These are phyloP conservation scores for Camptogramma bilineatum DNA, from an alignment of 2,888 invertebrate genomes.

Conservation along the genomic window DNA sequence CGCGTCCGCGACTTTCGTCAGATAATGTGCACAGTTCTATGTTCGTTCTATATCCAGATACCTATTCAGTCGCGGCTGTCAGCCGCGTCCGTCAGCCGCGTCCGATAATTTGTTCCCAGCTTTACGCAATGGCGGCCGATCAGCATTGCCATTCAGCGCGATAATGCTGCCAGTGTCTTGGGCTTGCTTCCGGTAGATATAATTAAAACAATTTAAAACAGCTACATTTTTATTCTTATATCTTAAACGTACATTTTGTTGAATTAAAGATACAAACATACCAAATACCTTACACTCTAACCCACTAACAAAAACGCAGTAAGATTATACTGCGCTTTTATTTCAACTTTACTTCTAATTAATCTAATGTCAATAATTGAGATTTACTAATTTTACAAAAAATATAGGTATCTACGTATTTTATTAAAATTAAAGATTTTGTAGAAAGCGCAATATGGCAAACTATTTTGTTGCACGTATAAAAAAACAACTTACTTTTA, in stretches of 20 bases:
- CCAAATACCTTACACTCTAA: conserved; percentile 14
- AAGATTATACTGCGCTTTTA: conserved; percentile 19
- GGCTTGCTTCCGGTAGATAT: too few species aligned
- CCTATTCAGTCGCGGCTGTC: too few species aligned
- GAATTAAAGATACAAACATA: conserved; percentile 27
- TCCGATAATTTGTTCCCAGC: too few species aligned
- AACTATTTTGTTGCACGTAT: background rate
- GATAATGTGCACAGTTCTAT: too few species aligned
- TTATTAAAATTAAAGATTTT: conserved; percentile 4
- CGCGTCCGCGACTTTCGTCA: too few species aligned
- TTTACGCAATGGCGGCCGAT: too few species aligned
- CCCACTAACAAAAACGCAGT: conserved; percentile 21
- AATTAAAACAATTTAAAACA: conserved; percentile 38
- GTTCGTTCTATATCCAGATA: too few species aligned
- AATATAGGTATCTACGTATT: conserved; percentile 23
- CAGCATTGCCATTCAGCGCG: too few species aligned
- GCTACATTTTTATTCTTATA: conserved; percentile 58
- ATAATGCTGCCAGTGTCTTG: too few species aligned
- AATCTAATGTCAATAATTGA: conserved; percentile 9
- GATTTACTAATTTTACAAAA: conserved; percentile 27
- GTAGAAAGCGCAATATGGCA: conserved; percentile 13
- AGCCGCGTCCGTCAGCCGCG: too few species aligned
- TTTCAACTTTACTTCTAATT: conserved; percentile 5
- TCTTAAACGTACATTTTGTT: conserved; percentile 56
- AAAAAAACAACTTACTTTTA: background rate